These are phyloP conservation scores for Paracyclopina nana DNA, from an alignment of 1,140 invertebrate species.

Conservation along the genomic window DNA sequence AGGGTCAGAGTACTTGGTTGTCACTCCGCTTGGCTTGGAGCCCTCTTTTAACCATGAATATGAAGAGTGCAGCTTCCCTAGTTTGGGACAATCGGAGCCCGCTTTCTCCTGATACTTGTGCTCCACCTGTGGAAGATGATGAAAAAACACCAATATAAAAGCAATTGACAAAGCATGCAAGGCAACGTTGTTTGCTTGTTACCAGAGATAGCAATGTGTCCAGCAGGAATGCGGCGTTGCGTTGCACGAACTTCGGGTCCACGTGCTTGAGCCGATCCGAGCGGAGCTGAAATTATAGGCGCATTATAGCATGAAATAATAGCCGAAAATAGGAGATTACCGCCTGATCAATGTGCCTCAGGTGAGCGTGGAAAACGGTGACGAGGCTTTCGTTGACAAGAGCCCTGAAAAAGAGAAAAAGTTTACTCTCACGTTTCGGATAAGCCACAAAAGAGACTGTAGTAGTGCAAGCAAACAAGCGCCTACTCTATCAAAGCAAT, in stretches of 20 bases:
- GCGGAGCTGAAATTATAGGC: neutral
- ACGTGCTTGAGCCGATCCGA: neutral
- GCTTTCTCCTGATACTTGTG: neutral
- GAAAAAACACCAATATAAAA: conserved; percentile 4
- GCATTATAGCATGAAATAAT: neutral
- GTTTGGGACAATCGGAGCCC: neutral
- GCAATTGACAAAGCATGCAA: neutral
- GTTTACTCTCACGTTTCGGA: too few species aligned
- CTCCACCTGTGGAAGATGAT: conserved; percentile 2
- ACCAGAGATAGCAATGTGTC: conserved; percentile 24
- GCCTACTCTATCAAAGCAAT: too few species aligned
- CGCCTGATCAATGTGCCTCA: conserved; percentile 5
- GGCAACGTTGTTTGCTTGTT: conserved; percentile 8
- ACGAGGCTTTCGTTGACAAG: conserved; percentile 10
- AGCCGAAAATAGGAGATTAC: too few species aligned
- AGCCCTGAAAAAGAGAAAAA: too few species aligned
- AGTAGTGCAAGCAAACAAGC: too few species aligned
- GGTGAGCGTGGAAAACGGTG: conserved; percentile 1
- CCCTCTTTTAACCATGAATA: conserved; percentile 8
- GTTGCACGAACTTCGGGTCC: conserved; percentile 23
- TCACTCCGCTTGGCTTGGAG: neutral
- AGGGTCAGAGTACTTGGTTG: conserved; percentile 1
- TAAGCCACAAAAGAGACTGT: too few species aligned
- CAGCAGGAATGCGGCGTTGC: conserved; percentile 25
- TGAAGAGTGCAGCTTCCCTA: neutral